Evolutionary conservation across 2,888 invertebrate genomes (phyloP), one percentile per base, ranked within the genome.

Genomic region (Drosophila barbarae): DNA sequence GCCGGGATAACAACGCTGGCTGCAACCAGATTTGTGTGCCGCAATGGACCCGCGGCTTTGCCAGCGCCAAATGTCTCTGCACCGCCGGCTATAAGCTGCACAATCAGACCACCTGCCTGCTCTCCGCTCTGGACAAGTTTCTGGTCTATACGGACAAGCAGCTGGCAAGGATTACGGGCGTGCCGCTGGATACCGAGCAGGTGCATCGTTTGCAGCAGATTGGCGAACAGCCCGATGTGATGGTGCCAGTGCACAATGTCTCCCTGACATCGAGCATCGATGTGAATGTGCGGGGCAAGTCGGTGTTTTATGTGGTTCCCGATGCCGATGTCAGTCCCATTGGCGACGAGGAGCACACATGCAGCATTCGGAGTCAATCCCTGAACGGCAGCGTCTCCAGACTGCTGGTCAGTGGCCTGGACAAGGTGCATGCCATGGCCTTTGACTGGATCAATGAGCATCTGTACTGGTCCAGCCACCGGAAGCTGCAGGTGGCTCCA

Each of bases 401-500:
- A 5, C 65, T 69, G 39, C 91, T 94, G 79, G 87, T 93, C 15
- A 90, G 90, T 2, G 90, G 91, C 75, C 92, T 92, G 86, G 93
- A 93, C 80, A 93, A 76, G 55, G 79, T 86, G 26, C 75, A 94
- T 81, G 94, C 95, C 5, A 88, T 97, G 71, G 95, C 96, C 36
- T 92, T 95, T 59, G 97, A 97, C 90, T 96, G 95, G 95, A 92
- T 95, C 86, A 93, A 94, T 61, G 89, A 91, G 61, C 95, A 96
- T 90, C 88, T 97, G 60, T 97, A 95, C 90, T 96, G 96, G 95
- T 94, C 95, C 53, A 93, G 92, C 56, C 90, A 93, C 72, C 92
- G 93, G 59, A 91, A 91, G 53, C 91, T 96, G 71, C 92, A 91
- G 79, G 95, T 94, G 35, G 92, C 94, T 44, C 92, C 92, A 35